phyloP scores from a whole-genome alignment of 2,797 vertebrate species.

The Oophaga sylvatica region DNA sequence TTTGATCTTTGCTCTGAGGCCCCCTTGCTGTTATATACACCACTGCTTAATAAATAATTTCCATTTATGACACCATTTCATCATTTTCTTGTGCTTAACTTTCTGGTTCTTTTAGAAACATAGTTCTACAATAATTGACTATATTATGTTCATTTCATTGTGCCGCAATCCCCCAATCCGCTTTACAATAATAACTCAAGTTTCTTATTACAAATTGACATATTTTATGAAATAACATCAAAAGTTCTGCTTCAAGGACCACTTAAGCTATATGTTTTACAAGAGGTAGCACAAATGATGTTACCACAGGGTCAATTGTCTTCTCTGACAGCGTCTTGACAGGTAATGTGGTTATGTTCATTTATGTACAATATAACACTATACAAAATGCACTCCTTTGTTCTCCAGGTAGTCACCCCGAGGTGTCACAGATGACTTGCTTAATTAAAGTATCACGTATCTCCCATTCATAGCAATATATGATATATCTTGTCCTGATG shows the following conservation, averaged over 20 bases:
- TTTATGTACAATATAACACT: conserved; percentile 31
- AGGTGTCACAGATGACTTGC: conserved; percentile 26
- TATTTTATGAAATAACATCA: conserved; percentile 34
- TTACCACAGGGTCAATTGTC: conserved; percentile 50
- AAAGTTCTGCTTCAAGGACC: conserved; percentile 23
- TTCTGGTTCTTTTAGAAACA: no score
- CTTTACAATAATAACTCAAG: background rate
- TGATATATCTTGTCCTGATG: background rate
- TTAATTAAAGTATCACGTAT: background rate
- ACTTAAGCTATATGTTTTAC: conserved; percentile 49
- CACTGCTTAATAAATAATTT: no score
- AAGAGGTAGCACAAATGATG: conserved; percentile 35
- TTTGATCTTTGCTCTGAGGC: no score
- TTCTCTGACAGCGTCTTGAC: conserved; percentile 48
- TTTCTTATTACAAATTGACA: conserved; percentile 23
- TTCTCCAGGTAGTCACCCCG: background rate
- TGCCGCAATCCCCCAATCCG: background rate
- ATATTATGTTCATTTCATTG: background rate
- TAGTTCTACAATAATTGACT: background rate
- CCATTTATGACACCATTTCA: no score
- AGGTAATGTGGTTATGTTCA: conserved; percentile 43
- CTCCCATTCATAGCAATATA: background rate
- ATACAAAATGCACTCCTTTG: conserved; percentile 32
- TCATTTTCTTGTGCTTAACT: no score
- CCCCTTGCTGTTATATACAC: no score